Evolutionary conservation across 2,888 invertebrate species (phyloP).

Genomic region (Leptothorax acervorum): DNA sequence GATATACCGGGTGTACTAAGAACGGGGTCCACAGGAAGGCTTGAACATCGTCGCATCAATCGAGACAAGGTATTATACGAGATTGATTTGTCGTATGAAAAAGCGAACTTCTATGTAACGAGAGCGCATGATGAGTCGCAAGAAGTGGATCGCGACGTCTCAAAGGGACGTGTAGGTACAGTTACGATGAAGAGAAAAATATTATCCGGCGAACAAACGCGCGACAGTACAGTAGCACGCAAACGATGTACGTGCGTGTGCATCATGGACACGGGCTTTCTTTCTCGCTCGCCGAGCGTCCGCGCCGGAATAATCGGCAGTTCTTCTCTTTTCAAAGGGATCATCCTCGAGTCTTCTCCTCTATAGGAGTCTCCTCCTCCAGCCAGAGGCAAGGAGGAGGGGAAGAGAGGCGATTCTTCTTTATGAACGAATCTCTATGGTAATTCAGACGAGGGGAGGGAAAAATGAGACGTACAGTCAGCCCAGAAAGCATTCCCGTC

Average conservation of each 20-base stretch:
- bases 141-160: constrained; percentile 6
- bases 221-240: neutral
- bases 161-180: neutral
- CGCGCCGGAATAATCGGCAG: constrained; percentile 66
- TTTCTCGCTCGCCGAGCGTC: constrained; percentile 33
- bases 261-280: constrained; percentile 44
- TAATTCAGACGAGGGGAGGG: constrained; percentile 60
- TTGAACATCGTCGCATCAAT: neutral
- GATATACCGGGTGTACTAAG: neutral
- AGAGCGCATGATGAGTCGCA: neutral
- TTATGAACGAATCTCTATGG: constrained; percentile 65
- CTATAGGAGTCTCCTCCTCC: constrained; percentile 39
- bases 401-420: constrained; percentile 57
- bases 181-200: constrained; percentile 8
- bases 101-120: neutral
- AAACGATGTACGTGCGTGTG: constrained; percentile 32
- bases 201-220: constrained; percentile 1
- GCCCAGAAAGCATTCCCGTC: constrained; percentile 29
- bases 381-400: constrained; percentile 21
- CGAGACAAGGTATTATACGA: neutral
- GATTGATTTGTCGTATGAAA: neutral
- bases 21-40: neutral
- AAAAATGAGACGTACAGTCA: constrained; percentile 56
- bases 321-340: constrained; percentile 56
- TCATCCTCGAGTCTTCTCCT: constrained; percentile 64